Base-by-base conservation (phyloP, 2,797 vertebrate species). In the Glossophaga mutica region DNA sequence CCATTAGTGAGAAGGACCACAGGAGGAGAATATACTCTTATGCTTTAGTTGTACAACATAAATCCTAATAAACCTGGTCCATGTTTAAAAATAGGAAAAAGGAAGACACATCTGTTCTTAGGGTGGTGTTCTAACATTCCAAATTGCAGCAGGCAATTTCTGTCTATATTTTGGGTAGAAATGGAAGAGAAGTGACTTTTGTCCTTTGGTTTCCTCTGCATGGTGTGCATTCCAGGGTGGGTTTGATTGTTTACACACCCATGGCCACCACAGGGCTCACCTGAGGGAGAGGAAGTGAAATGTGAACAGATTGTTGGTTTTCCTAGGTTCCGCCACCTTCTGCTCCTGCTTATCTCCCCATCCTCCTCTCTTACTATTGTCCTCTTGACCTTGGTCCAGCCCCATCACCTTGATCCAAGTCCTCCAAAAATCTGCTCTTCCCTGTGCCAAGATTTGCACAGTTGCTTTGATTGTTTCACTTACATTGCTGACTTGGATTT, bases 1-100 rank as follows among this genome's bases (percentile, higher is more conserved):
- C 87, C 93, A 91, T 77, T 78, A 82, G 42, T 92, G 90, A 87
- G 24, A 85, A 94, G 95, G 96, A 96, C 67, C 85, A 29, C 86
- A 70, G 59, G 81, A 97, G 96, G 55, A 85, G 91, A 91, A 91
- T 67, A 62, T 16, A 26, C 50, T 74, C 29, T 97, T 90, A 74
- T 95, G 83, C 42, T 94, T 76, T 48, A 65, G 8, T 67, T 96
- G 3, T 67, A 57, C 12, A 68, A 93, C 91, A 52, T 87, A 84
- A 96, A 96, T n/a, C 48, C 92, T 87, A 68, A 59, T 85, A 88
- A 90, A 73, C 6, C 6, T 22, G 37, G 46, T 42, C 52, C 37
- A 18, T 86, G 22, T 84, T 94, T 92, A 68, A 71, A 87, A 73
- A 44, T 22, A 55, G 52, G n/a, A 26, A 34, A 71, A 62, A 84